Conservation (phyloP, 2,888 invertebrate genomes). For the Acrobasis repandana region DNA sequence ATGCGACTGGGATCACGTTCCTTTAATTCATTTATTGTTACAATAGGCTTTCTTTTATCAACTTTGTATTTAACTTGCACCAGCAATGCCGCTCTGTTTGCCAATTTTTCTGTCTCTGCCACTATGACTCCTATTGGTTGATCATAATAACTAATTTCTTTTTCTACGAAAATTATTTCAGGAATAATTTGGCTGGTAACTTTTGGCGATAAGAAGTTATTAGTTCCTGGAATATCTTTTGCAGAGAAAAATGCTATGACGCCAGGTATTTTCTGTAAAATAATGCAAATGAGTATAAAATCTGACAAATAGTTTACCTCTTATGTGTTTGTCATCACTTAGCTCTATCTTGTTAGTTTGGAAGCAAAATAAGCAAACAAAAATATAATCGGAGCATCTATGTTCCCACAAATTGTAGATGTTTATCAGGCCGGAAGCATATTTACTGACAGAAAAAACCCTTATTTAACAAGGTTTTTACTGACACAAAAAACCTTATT, state of each 20-base stretch:
- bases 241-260: constrained; percentile 85
- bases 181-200: constrained; percentile 36
- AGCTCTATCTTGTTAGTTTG: too few relatives aligned
- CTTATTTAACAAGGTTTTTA: too few relatives aligned
- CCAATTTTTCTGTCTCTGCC: constrained; percentile 81
- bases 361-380: too few relatives aligned
- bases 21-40: constrained; percentile 54
- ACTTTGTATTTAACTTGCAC: constrained; percentile 82
- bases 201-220: constrained; percentile 72
- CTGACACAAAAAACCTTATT: too few relatives aligned
- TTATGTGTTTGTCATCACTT: too few relatives aligned
- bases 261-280: constrained; percentile 83
- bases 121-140: constrained; percentile 88
- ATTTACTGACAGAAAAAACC: too few relatives aligned
- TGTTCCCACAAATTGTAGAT: too few relatives aligned
- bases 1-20: constrained; percentile 54
- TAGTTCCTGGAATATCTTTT: constrained; percentile 87
- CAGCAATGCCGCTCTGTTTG: constrained; percentile 81
- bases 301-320: too few relatives aligned
- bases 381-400: too few relatives aligned
- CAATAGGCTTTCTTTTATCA: constrained; percentile 55
- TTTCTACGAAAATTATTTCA: constrained; percentile 79
- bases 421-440: too few relatives aligned
- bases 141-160: constrained; percentile 83
- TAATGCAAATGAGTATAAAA: neutral